phyloP scores from a whole-genome alignment of 1,140 invertebrate species.

The Caenorhabditis brenneri region DNA sequence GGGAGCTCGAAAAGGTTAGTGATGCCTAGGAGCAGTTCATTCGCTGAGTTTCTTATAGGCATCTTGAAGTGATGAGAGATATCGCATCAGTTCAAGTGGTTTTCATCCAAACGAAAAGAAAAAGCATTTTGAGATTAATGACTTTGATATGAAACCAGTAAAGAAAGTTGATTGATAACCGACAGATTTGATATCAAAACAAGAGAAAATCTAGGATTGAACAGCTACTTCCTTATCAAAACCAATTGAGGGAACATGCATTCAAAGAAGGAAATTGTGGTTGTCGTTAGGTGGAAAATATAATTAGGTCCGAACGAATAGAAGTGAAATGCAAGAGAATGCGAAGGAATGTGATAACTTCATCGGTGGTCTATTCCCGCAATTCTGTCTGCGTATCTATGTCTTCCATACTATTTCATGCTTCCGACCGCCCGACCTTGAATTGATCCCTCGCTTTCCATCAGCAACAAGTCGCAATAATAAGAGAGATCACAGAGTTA shows the following conservation, averaged over 20 bases:
- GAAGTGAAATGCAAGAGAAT: slow-evolving; percentile 25
- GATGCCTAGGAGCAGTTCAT: too few species aligned
- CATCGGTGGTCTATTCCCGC: background rate
- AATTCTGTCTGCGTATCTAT: background rate
- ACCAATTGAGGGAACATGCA: background rate
- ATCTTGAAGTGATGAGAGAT: too few species aligned
- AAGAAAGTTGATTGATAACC: too few species aligned
- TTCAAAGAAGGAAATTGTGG: background rate
- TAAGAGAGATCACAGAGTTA: slow-evolving; percentile 28
- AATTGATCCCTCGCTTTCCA: slow-evolving; percentile 32
- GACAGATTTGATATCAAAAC: too few species aligned
- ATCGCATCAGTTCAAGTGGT: too few species aligned
- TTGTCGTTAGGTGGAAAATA: slow-evolving; percentile 17
- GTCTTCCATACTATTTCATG: background rate
- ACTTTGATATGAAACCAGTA: too few species aligned
- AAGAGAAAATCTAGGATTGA: too few species aligned
- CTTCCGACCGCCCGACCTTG: slow-evolving; percentile 26
- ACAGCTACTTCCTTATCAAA: background rate
- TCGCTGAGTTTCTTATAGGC: too few species aligned
- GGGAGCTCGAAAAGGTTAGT: too few species aligned
- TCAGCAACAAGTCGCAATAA: slow-evolving; percentile 30
- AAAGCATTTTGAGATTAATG: too few species aligned
- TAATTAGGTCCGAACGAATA: slow-evolving; percentile 2
- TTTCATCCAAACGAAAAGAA: too few species aligned
- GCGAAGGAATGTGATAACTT: slow-evolving; percentile 33